Evolutionary conservation across 2,113 vertebrate species (phyloP), one percentile per base, ranked within the genome.

Genomic region (Hylia prasina): DNA sequence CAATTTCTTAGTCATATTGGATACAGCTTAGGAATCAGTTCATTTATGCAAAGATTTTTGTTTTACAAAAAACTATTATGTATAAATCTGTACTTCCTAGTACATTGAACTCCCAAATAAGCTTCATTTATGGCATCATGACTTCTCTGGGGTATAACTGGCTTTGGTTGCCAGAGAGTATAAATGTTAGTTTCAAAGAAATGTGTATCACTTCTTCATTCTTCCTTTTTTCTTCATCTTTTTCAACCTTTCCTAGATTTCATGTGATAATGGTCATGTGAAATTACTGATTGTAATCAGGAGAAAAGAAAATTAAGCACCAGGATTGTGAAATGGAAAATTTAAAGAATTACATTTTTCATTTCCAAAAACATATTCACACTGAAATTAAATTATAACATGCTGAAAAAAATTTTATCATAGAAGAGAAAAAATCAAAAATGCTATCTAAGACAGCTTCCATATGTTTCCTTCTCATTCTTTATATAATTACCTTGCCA

Each of bases 241-340:
- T 82, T 78, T 51, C 56, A 82, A 13, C 0, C 4, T 82, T 76
- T 83, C 35, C 17, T 51, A 45, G 51, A 30, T 53, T 76, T 72
- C 25, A n/a, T 0, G 0, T 42, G 17, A 42, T 22, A 66, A 21
- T 3, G 3, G 5, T 50, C 5, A 19, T 8, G 2, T 54, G 23
- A 81, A 80, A 73, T 33, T 20, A 21, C 15, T 24, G 35, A 68
- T 9, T 30, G 11, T 11, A 85, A 40, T 40, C 11, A 60, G 10
- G 22, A 84, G 20, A 44, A 63, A 68, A 63, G 11, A 70, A 65
- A 13, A 51, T 28, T 4, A 68, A 82, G 60, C 39, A 56, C 4
- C 2, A 71, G 19, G 10, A 53, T 3, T 61, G 2, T 65, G 33
- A 90, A 80, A 61, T 37, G 13, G 40, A 11, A 15, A 51, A 56